Percentiles rank a stretch among this genome's conserved stretches.
Conservation (phyloP, 2,888 invertebrate genomes). For the Isotomurus palustris region DNA sequence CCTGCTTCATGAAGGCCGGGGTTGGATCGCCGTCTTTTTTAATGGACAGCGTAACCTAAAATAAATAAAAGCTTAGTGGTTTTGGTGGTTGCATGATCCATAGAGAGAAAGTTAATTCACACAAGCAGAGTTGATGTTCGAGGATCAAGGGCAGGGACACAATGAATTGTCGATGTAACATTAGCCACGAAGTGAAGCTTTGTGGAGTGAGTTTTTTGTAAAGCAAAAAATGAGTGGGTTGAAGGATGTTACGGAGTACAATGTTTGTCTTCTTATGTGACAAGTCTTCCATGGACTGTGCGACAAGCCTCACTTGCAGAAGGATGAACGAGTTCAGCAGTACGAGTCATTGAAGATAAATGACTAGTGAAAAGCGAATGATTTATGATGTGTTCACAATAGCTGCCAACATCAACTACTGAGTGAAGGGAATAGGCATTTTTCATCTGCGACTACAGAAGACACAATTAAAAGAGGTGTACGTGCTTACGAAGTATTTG, state of each 20-base stretch:
- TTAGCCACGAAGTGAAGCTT: no score
- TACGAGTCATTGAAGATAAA: neutral
- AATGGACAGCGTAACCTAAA: slow-evolving; percentile 53
- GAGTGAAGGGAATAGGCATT: slow-evolving; percentile 8
- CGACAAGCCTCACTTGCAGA: neutral
- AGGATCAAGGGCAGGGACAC: neutral
- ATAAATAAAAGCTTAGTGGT: slow-evolving; percentile 7
- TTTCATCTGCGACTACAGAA: slow-evolving; percentile 7
- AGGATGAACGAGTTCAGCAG: neutral
- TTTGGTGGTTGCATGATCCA: neutral
- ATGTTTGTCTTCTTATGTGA: no score
- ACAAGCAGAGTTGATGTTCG: no score
- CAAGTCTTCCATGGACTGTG: neutral
- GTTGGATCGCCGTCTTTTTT: slow-evolving; percentile 54
- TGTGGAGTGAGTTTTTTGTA: no score
- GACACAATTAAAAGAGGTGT: neutral
- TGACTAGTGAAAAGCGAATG: slow-evolving; percentile 11
- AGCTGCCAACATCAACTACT: slow-evolving; percentile 7
- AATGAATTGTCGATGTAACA: neutral
- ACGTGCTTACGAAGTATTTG: neutral
- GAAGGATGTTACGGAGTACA: no score
- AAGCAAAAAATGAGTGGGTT: no score
- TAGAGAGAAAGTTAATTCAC: no score
- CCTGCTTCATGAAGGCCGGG: slow-evolving; percentile 58
- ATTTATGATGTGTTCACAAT: slow-evolving; percentile 24